These are phyloP conservation scores for Philaethria dido DNA, from an alignment of 2,888 invertebrate genomes.

Conservation along the genomic window DNA sequence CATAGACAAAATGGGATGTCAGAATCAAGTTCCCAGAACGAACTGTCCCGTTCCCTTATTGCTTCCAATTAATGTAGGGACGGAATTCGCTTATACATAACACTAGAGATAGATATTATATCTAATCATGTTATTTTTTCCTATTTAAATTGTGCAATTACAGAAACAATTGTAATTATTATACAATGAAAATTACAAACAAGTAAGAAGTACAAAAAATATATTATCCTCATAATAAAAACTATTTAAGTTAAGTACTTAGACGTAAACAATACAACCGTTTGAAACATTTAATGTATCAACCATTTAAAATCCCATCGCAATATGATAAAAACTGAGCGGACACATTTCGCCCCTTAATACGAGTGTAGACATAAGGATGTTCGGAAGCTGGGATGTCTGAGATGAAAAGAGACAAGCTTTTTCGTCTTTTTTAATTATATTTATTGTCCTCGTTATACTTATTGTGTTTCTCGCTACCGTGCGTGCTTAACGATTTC, in stretches of 20 bases:
- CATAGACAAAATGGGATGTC: constrained; percentile 52
- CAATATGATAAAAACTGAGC: constrained; percentile 56
- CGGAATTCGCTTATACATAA: not conserved
- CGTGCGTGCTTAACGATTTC: constrained; percentile 78
- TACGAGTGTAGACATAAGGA: constrained; percentile 22
- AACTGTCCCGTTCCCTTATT: constrained; percentile 60
- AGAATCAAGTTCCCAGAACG: constrained; percentile 54
- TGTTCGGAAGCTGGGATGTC: constrained; percentile 26
- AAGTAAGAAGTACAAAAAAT: no score
- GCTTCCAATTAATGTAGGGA: constrained; percentile 38
- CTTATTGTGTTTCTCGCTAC: constrained; percentile 80
- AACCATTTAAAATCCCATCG: constrained; percentile 75
- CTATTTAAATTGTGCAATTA: not conserved
- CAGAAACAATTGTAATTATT: no score
- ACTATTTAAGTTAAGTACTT: not conserved
- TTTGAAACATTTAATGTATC: constrained; percentile 1
- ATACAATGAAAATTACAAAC: no score
- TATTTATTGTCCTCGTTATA: constrained; percentile 80
- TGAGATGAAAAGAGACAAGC: constrained; percentile 72
- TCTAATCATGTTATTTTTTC: not conserved
- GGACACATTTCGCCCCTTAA: constrained; percentile 23
- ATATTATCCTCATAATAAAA: no score
- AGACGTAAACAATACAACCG: not conserved
- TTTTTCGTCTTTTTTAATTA: constrained; percentile 79
- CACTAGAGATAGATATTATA: not conserved